These are phyloP conservation scores for Dromiciops gliroides DNA, from an alignment of 2,113 vertebrate genomes.

Conservation along the genomic window DNA sequence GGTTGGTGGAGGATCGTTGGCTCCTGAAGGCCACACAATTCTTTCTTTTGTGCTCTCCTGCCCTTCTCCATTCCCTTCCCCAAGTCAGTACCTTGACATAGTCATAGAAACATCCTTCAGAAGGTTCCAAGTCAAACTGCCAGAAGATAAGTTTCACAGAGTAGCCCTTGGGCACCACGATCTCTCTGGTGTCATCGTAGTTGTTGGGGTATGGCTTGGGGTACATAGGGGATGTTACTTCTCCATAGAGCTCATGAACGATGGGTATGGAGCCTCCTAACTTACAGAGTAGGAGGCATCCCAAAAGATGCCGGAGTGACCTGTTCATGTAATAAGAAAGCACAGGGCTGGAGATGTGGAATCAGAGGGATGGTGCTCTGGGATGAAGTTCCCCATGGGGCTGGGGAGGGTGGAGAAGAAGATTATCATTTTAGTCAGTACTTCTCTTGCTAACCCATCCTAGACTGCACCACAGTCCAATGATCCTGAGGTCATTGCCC, in stretches of 20 bases:
- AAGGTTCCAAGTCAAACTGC: slow-evolving; percentile 92
- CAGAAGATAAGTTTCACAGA: slow-evolving; percentile 89
- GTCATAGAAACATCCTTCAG: slow-evolving; percentile 90
- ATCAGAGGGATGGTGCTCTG: not conserved
- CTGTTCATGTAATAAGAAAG: slow-evolving; percentile 72
- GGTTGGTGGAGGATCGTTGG: not conserved
- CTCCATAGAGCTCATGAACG: slow-evolving; percentile 81
- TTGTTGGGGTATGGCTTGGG: slow-evolving; percentile 90
- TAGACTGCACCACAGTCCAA: not conserved
- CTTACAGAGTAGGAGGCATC: slow-evolving; percentile 58
- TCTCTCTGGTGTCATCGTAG: slow-evolving; percentile 84
- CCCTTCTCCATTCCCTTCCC: not conserved
- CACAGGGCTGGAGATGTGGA: not conserved
- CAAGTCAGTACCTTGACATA: slow-evolving; percentile 88
- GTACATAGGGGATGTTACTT: slow-evolving; percentile 89
- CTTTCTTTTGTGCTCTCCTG: not conserved
- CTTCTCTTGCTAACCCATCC: not conserved
- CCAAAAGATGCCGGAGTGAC: slow-evolving; percentile 61
- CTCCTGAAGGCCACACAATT: not conserved
- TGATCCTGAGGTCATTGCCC: slow-evolving; percentile 34
- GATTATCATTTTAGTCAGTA: accelerated
- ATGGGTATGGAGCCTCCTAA: slow-evolving; percentile 31
- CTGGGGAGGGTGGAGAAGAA: not conserved
- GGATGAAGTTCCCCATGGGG: not conserved
- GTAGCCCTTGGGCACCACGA: slow-evolving; percentile 89